Percentiles rank a stretch among this genome's conserved stretches.
Conservation (phyloP, 2,888 invertebrate species). For the Penaeus monodon region DNA sequence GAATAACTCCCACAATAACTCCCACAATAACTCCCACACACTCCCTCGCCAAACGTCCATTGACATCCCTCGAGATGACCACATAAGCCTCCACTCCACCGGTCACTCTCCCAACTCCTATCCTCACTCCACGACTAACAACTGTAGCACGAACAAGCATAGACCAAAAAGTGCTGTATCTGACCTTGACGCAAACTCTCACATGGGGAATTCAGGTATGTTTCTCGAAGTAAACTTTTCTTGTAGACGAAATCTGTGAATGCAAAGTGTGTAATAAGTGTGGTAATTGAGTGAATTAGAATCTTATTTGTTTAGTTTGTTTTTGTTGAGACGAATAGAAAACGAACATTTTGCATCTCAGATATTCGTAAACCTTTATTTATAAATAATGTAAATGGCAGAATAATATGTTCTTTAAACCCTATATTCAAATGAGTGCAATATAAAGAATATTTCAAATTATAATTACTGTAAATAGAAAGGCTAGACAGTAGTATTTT, state of each 20-base stretch:
- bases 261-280: constrained; percentile 35
- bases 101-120: constrained; percentile 25
- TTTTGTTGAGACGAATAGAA: background rate
- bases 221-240: constrained; percentile 25
- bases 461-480: no score
- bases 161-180: constrained; percentile 44
- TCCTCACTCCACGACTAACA: constrained; percentile 48
- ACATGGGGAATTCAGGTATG: constrained; percentile 58
- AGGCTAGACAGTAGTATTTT: background rate
- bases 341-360: constrained; percentile 41
- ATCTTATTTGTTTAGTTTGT: background rate
- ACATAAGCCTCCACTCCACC: constrained; percentile 15
- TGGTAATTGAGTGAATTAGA: no score
- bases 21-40: constrained; percentile 40
- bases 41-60: constrained; percentile 56
- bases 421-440: no score
- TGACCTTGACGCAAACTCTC: constrained; percentile 40
- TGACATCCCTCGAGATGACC: constrained; percentile 32
- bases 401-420: background rate
- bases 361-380: constrained; percentile 16
- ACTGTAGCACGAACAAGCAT: constrained; percentile 38
- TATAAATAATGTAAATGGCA: constrained; percentile 5
- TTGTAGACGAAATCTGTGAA: constrained; percentile 10
- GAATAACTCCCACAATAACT: constrained; percentile 43
- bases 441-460: no score